Evolutionary conservation across 1,140 invertebrate genomes (phyloP).

Genomic region (Ooceraea biroi): DNA sequence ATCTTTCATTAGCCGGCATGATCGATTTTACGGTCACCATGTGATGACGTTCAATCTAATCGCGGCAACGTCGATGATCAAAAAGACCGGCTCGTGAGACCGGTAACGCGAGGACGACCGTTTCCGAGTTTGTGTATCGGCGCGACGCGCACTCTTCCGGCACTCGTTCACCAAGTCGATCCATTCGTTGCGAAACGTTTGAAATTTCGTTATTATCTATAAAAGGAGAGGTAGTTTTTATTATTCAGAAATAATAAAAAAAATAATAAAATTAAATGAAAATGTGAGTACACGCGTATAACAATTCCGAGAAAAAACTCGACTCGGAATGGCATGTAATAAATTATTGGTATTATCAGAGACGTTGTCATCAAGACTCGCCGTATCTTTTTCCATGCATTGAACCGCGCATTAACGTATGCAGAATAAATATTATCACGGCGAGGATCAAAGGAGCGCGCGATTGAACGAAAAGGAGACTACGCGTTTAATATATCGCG

Average conservation of each 20-base stretch:
- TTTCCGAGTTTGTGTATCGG: background rate
- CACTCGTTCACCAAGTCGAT: background rate
- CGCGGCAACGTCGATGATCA: constrained; percentile 15
- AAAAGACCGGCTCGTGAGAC: background rate
- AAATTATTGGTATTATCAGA: no score
- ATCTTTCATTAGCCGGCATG: constrained; percentile 55
- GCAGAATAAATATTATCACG: constrained; percentile 78
- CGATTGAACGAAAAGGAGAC: constrained; percentile 73
- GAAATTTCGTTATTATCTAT: no score
- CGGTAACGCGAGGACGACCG: background rate
- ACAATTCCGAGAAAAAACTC: no score
- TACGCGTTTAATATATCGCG: constrained; percentile 80
- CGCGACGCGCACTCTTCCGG: background rate
- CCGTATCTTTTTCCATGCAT: no score
- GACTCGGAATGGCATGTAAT: no score
- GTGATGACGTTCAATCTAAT: constrained; percentile 39
- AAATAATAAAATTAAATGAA: no score
- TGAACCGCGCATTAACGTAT: constrained; percentile 69
- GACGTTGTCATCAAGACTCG: no score
- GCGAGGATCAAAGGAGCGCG: constrained; percentile 76
- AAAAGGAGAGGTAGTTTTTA: no score
- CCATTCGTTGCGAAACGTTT: no score
- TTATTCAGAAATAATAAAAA: no score
- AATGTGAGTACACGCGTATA: no score
- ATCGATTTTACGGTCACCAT: constrained; percentile 46